A percentile compares a stretch with the other conserved stretches of the same genome.
Conservation (phyloP, 2,113 vertebrate species). For the Sylvilagus bachmani region DNA sequence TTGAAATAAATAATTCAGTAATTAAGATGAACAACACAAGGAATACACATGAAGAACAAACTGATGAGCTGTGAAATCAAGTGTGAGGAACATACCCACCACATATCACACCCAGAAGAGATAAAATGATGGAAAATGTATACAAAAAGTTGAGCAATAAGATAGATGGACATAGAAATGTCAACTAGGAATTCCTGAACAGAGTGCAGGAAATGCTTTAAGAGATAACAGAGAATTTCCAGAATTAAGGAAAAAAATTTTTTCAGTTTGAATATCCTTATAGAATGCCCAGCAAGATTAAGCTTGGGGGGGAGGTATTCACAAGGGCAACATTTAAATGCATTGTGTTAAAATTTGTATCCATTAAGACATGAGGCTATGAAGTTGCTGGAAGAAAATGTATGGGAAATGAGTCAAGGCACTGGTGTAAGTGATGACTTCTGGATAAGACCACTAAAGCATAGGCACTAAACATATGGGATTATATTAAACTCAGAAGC, state of each 20-base stretch:
- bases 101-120: background rate
- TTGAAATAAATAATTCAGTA: background rate
- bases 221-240: background rate
- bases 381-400: too few relatives aligned
- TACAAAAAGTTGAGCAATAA: background rate
- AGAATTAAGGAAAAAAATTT: background rate
- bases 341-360: background rate
- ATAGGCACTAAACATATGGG: too few relatives aligned
- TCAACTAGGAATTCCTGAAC: background rate
- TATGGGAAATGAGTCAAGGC: too few relatives aligned
- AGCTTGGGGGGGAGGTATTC: background rate
- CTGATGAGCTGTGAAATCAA: background rate
- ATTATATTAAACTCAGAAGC: too few relatives aligned
- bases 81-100: background rate
- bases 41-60: background rate
- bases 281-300: background rate
- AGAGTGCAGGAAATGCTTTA: background rate
- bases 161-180: background rate
- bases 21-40: background rate
- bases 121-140: background rate
- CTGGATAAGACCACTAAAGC: too few relatives aligned
- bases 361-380: background rate
- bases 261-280: background rate
- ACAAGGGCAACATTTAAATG: background rate
- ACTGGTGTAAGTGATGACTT: too few relatives aligned